Percentiles rank a stretch among this genome's conserved stretches.
phyloP scores from a whole-genome alignment of 1,140 invertebrate species.

The Aphaenogaster rudis region DNA sequence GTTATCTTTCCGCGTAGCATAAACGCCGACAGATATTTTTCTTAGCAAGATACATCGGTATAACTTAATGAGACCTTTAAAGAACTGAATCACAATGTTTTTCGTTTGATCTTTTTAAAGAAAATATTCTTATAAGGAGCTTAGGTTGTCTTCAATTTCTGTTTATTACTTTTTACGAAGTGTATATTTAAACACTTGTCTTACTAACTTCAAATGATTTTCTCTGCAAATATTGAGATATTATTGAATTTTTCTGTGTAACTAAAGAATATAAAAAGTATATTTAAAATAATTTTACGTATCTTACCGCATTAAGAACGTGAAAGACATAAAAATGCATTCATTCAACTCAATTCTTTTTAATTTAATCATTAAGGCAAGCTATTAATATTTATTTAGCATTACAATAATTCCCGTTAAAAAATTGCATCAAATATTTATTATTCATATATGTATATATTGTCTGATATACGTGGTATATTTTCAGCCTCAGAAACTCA shows the following conservation, averaged over 20 bases:
- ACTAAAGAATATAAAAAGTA: background rate
- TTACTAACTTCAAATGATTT: background rate
- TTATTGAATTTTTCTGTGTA: background rate
- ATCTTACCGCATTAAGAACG: background rate
- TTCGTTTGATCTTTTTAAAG: background rate
- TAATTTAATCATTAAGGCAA: background rate
- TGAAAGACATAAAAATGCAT: background rate
- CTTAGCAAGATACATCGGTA: background rate
- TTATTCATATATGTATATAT: background rate
- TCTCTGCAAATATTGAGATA: background rate
- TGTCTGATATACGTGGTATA: background rate
- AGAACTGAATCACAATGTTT: background rate
- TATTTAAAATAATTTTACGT: background rate
- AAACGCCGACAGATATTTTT: background rate
- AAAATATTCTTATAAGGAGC: background rate
- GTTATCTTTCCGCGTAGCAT: background rate
- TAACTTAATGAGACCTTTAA: background rate
- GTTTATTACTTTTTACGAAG: background rate
- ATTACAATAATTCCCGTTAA: background rate
- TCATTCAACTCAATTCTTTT: background rate
- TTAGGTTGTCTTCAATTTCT: background rate
- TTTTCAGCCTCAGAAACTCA: background rate
- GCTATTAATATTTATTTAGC: background rate
- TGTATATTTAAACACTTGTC: background rate
- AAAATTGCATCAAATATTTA: background rate